A percentile compares a stretch with the other conserved stretches of the same genome.
phyloP scores from a whole-genome alignment of 2,888 invertebrate genomes.

The Tipula unca region DNA sequence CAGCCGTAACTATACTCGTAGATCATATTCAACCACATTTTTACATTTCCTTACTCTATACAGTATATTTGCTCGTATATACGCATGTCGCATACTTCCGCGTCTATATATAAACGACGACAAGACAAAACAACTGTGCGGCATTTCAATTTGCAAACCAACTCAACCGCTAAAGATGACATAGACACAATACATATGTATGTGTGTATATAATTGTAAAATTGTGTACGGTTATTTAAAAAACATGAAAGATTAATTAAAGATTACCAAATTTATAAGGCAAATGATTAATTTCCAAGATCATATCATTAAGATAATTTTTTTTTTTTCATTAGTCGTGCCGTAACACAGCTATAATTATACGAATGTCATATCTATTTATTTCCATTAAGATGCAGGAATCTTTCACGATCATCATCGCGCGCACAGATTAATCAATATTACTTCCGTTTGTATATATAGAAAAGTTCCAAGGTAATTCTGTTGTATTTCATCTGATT shows the following conservation, averaged over 20 bases:
- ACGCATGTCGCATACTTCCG: no score
- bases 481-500: neutral
- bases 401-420: neutral
- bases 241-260: neutral
- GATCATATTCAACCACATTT: no score
- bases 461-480: neutral
- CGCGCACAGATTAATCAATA: neutral
- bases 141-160: neutral
- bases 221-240: neutral
- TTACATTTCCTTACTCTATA: no score
- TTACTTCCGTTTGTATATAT: neutral
- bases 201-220: neutral
- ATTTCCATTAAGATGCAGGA: neutral
- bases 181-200: neutral
- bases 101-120: no score
- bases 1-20: no score
- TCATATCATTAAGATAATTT: neutral
- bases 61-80: no score
- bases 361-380: neutral
- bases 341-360: neutral
- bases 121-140: no score
- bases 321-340: neutral
- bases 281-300: neutral
- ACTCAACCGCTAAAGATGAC: neutral
- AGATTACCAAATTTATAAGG: neutral